Base-by-base conservation (phyloP, 1,140 invertebrate genomes). In the Brachystomella parvula region DNA sequence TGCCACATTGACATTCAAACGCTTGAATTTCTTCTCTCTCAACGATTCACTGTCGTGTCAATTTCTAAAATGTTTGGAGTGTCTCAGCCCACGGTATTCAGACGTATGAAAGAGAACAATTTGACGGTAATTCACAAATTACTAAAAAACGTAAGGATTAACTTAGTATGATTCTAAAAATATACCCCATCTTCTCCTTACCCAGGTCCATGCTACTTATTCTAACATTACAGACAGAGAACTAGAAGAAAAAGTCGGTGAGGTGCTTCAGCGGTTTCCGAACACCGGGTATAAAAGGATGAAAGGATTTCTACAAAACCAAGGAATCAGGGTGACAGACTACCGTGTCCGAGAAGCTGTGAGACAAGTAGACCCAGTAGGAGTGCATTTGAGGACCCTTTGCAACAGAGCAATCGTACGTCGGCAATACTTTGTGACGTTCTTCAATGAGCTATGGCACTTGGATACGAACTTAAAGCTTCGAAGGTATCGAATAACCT, bases 371-470 rank as follows among this genome's bases (percentile, higher is more conserved):
- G 67, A 69, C 32, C 63, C 63, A 3, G 33, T 35, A 1, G 63
- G 67, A 0, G 67, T 69, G 1, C 21, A 56, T 31, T 9, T 56
- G 47, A 28, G 67, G 24, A 64, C 26, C 24, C 1, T 21, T 0
- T 2, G 29, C 28, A 69, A 69, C 26, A 15, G 61, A 26, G 63
- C 63, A 28, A 69, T 69, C 1, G 32, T 60, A 6, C 29, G 67
- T 1, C 19, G 67, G 15, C 0, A 53, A 24, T 69, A 69, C 39
- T 69, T 60, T 39, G 67, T 69, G 19, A 0, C 29, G 6, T 69
- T 65, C 26, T 44, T 33, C n/a, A 69, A 64, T 24, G 33, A 69
- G 12, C 30, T 69, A 24, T 69, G 67, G 67, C 67, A 69, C n/a
- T n/a, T 69, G 2, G 67, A 69, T 31, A 60, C 61, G 0, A 64